Conservation (phyloP, 1,140 invertebrate genomes). For the Drosophila lini region DNA sequence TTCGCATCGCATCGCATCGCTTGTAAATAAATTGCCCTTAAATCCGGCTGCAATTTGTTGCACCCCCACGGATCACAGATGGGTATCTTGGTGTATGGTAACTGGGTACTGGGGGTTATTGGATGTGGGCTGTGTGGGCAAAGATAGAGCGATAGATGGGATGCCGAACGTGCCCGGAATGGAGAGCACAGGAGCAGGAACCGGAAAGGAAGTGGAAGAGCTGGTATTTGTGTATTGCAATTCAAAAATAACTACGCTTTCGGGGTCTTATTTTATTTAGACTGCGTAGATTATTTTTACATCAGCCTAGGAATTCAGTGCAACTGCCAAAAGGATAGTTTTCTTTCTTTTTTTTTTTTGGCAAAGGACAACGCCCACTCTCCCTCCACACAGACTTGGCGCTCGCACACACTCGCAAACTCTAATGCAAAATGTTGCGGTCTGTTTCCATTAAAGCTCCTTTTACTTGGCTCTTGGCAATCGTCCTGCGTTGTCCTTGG, state of each 20-base stretch:
- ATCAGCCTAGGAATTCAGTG: constrained; percentile 23
- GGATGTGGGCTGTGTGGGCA: constrained; percentile 16
- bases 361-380: constrained; percentile 34
- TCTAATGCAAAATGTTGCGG: constrained; percentile 78
- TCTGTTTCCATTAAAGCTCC: constrained; percentile 68
- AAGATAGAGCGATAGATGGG: constrained; percentile 21
- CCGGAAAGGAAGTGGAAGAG: constrained; percentile 10
- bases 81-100: constrained; percentile 7
- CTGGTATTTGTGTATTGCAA: constrained; percentile 13
- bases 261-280: constrained; percentile 4
- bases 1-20: constrained; percentile 13
- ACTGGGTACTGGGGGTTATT: constrained; percentile 3
- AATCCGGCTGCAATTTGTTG: constrained; percentile 65
- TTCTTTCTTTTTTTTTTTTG: constrained; percentile 48
- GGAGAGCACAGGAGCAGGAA: not conserved
- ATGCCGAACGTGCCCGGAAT: constrained; percentile 28
- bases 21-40: constrained; percentile 58
- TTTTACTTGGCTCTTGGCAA: constrained; percentile 57
- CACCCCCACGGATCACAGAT: constrained; percentile 33
- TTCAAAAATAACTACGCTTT: constrained; percentile 36
- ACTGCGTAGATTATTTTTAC: constrained; percentile 52
- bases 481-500: constrained; percentile 60
- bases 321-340: constrained; percentile 44
- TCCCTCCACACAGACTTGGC: constrained; percentile 1
- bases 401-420: not conserved